Conservation (phyloP, 2,888 invertebrate species). For the Trichogramma evanescens region DNA sequence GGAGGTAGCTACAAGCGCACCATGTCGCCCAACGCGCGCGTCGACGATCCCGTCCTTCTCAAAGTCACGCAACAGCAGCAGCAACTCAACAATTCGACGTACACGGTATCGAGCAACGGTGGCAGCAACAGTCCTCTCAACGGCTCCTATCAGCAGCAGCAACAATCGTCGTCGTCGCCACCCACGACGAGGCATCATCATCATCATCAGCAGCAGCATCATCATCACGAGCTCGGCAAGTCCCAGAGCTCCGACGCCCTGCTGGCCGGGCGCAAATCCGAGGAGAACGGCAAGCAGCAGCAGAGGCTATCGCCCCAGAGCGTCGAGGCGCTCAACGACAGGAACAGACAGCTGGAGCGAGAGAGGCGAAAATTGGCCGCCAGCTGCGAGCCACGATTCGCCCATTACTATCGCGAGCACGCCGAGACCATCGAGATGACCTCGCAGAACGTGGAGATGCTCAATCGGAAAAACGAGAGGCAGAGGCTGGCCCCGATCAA, state of each 20-base stretch:
- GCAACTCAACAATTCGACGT: conserved; percentile 24
- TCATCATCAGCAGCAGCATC: conserved; percentile 16
- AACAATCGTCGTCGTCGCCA: conserved; percentile 4
- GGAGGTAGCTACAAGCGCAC: conserved; percentile 72
- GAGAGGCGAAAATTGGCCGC: conserved; percentile 40
- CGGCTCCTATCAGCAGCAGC: background rate
- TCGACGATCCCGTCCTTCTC: conserved; percentile 42
- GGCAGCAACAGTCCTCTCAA: conserved; percentile 21
- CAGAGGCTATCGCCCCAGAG: conserved; percentile 41
- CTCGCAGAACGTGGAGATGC: conserved; percentile 41
- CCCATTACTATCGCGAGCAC: conserved; percentile 38
- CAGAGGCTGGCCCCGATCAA: conserved; percentile 1
- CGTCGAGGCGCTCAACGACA: conserved; percentile 40
- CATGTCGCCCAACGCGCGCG: conserved; percentile 56
- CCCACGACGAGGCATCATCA: conserved; percentile 13
- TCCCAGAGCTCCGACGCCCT: conserved; percentile 41
- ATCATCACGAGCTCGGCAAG: conserved; percentile 31
- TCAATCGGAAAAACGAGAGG: conserved; percentile 37
- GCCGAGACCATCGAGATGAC: conserved; percentile 43
- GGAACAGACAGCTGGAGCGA: conserved; percentile 40
- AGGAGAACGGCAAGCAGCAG: conserved; percentile 14
- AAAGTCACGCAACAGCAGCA: conserved; percentile 38
- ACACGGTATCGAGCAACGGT: conserved; percentile 24
- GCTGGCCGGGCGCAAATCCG: conserved; percentile 26
- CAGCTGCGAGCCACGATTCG: conserved; percentile 37